phyloP scores from a whole-genome alignment of 2,797 vertebrate species.

The Orestias chungarensis region DNA sequence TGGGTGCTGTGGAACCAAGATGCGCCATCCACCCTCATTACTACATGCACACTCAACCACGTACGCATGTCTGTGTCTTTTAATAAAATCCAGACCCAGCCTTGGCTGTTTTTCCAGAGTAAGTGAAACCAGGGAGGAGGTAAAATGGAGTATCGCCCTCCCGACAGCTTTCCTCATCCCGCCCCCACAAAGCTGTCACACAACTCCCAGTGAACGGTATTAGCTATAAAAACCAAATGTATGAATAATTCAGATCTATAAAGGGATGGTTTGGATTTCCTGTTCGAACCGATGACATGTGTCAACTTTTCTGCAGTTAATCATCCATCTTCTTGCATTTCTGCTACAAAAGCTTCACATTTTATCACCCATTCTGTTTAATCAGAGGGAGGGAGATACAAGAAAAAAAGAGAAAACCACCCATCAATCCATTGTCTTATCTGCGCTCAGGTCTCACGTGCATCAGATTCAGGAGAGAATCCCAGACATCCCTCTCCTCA shows the following conservation, averaged over 20 bases:
- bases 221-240: background rate
- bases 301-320: background rate
- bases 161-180: slow-evolving; percentile 11
- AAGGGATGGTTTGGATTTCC: background rate
- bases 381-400: background rate
- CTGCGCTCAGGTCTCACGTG: background rate
- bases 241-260: background rate
- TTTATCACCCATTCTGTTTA: background rate
- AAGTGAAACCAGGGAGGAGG: slow-evolving; percentile 47
- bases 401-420: background rate
- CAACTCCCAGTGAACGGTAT: background rate
- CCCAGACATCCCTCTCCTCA: background rate
- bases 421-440: background rate
- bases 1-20: slow-evolving; percentile 37
- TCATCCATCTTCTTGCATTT: background rate
- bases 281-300: background rate
- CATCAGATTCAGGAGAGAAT: background rate
- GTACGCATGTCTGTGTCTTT: slow-evolving; percentile 31
- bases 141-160: slow-evolving; percentile 35
- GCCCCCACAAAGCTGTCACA: background rate
- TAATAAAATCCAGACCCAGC: slow-evolving; percentile 64
- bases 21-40: slow-evolving; percentile 41
- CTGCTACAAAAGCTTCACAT: background rate
- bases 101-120: slow-evolving; percentile 26
- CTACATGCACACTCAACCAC: slow-evolving; percentile 28